Evolutionary conservation across 1,140 invertebrate genomes (phyloP).

Genomic region (Penaeus chinensis): DNA sequence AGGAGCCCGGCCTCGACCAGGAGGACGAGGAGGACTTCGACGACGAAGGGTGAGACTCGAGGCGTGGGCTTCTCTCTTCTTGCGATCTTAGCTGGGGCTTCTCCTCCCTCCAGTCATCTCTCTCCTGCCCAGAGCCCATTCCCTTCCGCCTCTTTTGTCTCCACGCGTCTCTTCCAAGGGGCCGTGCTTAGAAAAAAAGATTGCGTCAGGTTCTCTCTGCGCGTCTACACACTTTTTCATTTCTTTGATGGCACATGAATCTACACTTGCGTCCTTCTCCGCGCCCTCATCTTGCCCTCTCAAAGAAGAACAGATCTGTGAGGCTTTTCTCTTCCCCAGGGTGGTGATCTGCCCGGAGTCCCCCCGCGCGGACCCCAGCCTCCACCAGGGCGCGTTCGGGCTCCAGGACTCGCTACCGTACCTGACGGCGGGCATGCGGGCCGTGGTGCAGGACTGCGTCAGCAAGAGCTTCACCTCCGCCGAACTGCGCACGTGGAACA

Average conservation of each 20-base stretch:
- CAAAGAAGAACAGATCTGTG: not conserved
- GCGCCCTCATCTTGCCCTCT: not conserved
- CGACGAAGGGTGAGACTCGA: not conserved
- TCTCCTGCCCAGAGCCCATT: too few species aligned
- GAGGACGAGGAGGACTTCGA: constrained; percentile 11
- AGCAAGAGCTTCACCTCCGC: constrained; percentile 38
- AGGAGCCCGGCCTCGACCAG: constrained; percentile 7
- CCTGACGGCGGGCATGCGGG: constrained; percentile 47
- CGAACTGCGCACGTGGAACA: constrained; percentile 50
- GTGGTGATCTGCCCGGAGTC: constrained; percentile 38
- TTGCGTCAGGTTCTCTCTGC: too few species aligned
- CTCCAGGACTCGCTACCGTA: constrained; percentile 36
- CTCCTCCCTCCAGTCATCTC: too few species aligned
- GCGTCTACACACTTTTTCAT: too few species aligned
- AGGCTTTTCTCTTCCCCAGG: not conserved
- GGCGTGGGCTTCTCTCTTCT: not conserved
- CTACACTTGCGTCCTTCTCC: not conserved
- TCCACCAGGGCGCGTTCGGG: constrained; percentile 16
- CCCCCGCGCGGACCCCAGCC: constrained; percentile 18
- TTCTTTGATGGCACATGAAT: not conserved
- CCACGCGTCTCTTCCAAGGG: too few species aligned
- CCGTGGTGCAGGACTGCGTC: constrained; percentile 44
- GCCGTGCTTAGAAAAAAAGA: too few species aligned
- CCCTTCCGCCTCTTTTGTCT: too few species aligned
- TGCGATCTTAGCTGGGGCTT: too few species aligned